Base-by-base conservation (phyloP, 37 sponge, comb jelly and placozoan genomes). In the Aplysina aerophoba region DNA sequence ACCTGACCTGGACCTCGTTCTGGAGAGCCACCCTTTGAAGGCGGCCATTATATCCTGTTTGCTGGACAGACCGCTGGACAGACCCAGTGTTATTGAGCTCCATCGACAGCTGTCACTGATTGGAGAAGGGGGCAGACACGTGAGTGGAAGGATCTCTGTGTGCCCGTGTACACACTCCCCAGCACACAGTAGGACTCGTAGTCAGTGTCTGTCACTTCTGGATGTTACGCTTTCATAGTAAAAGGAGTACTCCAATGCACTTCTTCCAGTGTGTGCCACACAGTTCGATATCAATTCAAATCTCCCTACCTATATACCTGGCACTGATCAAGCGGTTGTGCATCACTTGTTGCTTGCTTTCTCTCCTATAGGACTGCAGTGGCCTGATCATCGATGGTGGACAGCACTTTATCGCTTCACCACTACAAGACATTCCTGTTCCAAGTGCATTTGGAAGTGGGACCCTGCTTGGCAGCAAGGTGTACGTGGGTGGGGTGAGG, bases 401-500 rank as follows among this genome's bases (percentile, higher is more conserved):
- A 2, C 73, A 71, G 36, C n/a, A 28, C 6, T 37, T 71, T 28
- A 11, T 27, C 2, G n/a, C 73, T 34, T 71, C 37, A 2, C 37
- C 73, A 35, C 11, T 71, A 3, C 73, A 25, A 20, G 35, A 71
- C 15, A 27, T 71, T 71, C 73, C 73, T 5, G 15, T 21, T 20
- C 37, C 73, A 20, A 35, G 31, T 71, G 73, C 73, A 20, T 71
- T 71, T 71, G 73, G 31, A 35, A 35, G 73, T 71, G 73, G 73
- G 31, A 19, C 15, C 37, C 30, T 35, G 31, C 73, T 71, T 34
- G 3, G 11, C 11, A 37, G 73, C 6, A 71, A 71, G 35, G 35
- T 71, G 4, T 71, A 71, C 73, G 15, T 71, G 6, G 21, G 73
- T 71, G 73, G 73, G 28, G 73, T 25, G 28, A 25, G 37, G 21